These are phyloP conservation scores for Nesogale talazaci DNA, from an alignment of 2,113 vertebrate genomes.

Conservation along the genomic window DNA sequence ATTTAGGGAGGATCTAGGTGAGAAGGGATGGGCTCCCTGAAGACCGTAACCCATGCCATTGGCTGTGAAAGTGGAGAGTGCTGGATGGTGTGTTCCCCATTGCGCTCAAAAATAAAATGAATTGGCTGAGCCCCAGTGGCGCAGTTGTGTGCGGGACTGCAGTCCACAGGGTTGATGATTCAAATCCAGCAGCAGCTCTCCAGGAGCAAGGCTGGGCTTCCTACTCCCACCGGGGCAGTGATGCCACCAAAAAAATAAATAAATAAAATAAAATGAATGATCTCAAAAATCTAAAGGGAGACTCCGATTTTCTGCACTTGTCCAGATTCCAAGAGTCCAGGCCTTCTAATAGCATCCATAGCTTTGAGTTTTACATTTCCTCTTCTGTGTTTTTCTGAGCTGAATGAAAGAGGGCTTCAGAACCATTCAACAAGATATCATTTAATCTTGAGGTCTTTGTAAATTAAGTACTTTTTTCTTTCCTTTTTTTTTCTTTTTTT, in stretches of 20 bases:
- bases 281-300: background rate
- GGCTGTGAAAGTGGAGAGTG: too few species aligned
- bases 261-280: background rate
- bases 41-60: too few species aligned
- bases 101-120: background rate
- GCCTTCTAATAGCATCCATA: background rate
- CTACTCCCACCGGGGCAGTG: too few species aligned
- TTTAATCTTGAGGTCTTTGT: constrained; percentile 15
- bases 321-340: constrained; percentile 13
- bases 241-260: too few species aligned
- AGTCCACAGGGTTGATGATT: too few species aligned
- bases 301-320: constrained; percentile 7
- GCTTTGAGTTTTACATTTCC: background rate
- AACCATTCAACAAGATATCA: background rate
- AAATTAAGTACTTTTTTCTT: background rate
- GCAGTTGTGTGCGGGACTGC: too few species aligned
- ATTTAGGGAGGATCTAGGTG: too few species aligned
- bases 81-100: background rate
- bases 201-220: too few species aligned
- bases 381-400: background rate
- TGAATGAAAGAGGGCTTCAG: background rate
- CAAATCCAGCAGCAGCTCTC: too few species aligned
- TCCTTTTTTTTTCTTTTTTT: too few species aligned
- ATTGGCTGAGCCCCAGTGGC: too few species aligned
- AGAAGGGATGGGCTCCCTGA: too few species aligned